These are phyloP conservation scores for Metalampra italica DNA, from an alignment of 2,888 invertebrate species.

Conservation along the genomic window DNA sequence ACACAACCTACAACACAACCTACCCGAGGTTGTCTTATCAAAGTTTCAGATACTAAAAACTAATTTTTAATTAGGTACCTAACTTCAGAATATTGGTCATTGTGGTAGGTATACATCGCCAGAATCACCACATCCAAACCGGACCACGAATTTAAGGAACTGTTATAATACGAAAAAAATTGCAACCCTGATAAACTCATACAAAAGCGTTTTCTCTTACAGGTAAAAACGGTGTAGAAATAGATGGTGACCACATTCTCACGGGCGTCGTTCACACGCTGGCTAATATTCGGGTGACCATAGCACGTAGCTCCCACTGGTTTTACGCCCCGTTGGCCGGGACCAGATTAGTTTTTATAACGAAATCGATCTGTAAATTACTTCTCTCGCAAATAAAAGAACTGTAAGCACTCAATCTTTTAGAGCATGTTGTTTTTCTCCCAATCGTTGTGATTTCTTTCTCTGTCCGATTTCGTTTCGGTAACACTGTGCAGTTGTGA, in stretches of 20 bases:
- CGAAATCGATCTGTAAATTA: conserved; percentile 31
- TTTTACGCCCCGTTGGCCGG: conserved; percentile 65
- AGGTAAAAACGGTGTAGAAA: too few relatives aligned
- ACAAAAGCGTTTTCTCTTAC: too few relatives aligned
- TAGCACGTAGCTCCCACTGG: conserved; percentile 58
- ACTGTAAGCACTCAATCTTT: conserved; percentile 3
- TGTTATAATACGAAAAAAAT: too few relatives aligned
- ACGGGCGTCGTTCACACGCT: conserved; percentile 56
- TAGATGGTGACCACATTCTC: conserved; percentile 55
- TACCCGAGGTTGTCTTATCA: too few relatives aligned
- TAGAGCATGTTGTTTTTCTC: not conserved
- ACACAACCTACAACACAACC: too few relatives aligned
- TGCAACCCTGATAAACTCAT: too few relatives aligned
- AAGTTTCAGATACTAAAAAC: too few relatives aligned
- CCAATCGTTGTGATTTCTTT: not conserved
- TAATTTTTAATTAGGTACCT: too few relatives aligned
- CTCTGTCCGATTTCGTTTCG: not conserved
- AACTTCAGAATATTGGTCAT: too few relatives aligned
- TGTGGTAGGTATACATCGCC: too few relatives aligned
- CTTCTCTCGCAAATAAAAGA: conserved; percentile 19
- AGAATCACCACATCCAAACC: too few relatives aligned
- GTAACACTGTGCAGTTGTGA: conserved; percentile 1
- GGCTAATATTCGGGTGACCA: conserved; percentile 19
- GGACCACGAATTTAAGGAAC: too few relatives aligned
- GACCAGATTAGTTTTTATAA: conserved; percentile 30